phyloP scores from a whole-genome alignment of 2,888 invertebrate genomes.

The Ommatoiulus sabulosus region DNA sequence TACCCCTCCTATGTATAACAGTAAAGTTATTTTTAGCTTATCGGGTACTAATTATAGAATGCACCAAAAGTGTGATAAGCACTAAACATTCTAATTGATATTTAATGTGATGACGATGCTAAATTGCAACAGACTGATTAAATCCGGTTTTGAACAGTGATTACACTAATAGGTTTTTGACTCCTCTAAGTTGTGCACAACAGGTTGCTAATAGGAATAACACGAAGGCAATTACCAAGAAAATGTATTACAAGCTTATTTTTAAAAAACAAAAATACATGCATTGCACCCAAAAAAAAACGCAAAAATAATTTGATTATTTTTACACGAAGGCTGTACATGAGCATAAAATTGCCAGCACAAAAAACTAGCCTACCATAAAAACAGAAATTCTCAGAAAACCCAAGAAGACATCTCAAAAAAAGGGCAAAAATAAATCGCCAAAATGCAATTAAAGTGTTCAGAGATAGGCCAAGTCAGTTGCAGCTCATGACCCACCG shows the following conservation, averaged over 20 bases:
- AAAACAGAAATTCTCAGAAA: neutral
- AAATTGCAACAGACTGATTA: neutral
- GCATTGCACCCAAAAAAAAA: neutral
- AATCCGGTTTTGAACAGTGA: neutral
- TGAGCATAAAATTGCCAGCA: neutral
- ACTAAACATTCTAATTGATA: neutral
- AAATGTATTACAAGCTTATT: no score
- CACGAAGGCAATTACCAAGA: neutral
- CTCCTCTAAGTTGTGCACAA: no score
- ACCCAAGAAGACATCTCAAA: neutral
- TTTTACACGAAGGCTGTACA: no score
- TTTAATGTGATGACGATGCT: neutral
- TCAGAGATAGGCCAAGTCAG: constrained; percentile 7
- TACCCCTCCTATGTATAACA: neutral
- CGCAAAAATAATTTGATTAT: neutral
- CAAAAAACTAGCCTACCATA: neutral
- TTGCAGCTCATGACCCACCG: neutral
- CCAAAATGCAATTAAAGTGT: neutral
- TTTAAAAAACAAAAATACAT: neutral
- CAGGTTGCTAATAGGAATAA: neutral
- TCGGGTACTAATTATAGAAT: neutral
- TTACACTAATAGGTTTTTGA: neutral
- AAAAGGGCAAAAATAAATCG: neutral
- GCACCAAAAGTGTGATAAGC: neutral
- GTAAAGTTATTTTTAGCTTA: neutral